Percentiles rank a stretch among this genome's conserved stretches.
phyloP scores from a whole-genome alignment of 2,888 invertebrate genomes.

The Drosophila longiperda region DNA sequence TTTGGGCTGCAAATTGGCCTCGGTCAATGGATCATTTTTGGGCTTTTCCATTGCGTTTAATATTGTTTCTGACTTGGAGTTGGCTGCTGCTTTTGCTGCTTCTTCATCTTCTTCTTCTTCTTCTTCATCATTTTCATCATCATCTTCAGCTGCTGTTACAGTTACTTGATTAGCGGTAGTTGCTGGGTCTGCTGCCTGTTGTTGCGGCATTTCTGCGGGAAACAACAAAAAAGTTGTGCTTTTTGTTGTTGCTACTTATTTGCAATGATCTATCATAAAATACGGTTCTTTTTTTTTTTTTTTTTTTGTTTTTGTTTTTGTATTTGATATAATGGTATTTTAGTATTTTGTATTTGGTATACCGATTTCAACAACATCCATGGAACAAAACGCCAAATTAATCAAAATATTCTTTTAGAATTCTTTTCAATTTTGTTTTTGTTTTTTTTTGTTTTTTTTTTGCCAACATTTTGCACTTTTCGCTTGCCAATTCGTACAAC shows the following conservation, averaged over 20 bases:
- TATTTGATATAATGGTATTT: conserved; percentile 42
- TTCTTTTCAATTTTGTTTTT: conserved; percentile 39
- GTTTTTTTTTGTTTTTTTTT: conserved; percentile 26
- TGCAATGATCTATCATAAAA: conserved; percentile 46
- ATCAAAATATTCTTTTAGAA: conserved; percentile 62
- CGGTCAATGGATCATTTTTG: conserved; percentile 31
- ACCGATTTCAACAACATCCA: conserved; percentile 74
- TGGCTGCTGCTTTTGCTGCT: neutral
- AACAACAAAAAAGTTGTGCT: conserved; percentile 73
- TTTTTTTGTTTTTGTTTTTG: conserved; percentile 32
- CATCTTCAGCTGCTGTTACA: conserved; percentile 23
- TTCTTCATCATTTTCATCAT: conserved; percentile 19
- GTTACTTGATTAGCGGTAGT: conserved; percentile 59
- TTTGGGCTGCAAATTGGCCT: conserved; percentile 42
- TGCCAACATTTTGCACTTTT: conserved; percentile 52
- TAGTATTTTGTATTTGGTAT: conserved; percentile 56
- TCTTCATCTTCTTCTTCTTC: neutral
- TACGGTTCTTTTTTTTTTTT: conserved; percentile 20
- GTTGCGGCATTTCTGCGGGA: conserved; percentile 65
- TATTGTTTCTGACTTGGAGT: conserved; percentile 20
- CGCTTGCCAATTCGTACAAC: conserved; percentile 70
- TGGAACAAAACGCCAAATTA: conserved; percentile 79
- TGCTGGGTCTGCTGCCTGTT: conserved; percentile 47
- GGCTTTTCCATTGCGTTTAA: conserved; percentile 22
- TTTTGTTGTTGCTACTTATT: conserved; percentile 69